Evolutionary conservation across 2,888 invertebrate genomes (phyloP).

Genomic region (Panzeria rudis): DNA sequence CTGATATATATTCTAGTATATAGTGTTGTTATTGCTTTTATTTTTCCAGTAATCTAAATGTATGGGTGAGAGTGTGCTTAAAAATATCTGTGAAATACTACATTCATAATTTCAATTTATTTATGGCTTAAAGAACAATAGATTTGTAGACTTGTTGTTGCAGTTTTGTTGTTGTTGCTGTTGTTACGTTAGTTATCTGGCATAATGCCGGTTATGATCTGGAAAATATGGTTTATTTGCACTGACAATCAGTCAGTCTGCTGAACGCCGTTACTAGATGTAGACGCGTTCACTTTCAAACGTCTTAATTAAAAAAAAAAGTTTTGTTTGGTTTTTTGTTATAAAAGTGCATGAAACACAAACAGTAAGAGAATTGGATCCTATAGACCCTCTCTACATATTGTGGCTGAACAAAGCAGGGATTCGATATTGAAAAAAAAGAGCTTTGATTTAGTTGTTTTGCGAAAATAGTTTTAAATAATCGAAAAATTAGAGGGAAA

Average conservation of each 20-base stretch:
- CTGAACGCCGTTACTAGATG: slow-evolving; percentile 77
- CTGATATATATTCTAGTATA: slow-evolving; percentile 18
- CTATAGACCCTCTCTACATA: slow-evolving; percentile 12
- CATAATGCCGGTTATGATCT: slow-evolving; percentile 52
- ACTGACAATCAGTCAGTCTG: slow-evolving; percentile 76
- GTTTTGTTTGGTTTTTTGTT: not conserved
- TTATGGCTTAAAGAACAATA: slow-evolving; percentile 48
- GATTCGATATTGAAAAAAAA: not conserved
- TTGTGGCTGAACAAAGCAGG: not conserved
- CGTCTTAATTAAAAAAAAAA: slow-evolving; percentile 20
- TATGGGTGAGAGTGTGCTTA: not conserved
- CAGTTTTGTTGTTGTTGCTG: not conserved
- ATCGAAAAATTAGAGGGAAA: not conserved
- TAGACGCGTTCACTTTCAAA: slow-evolving; percentile 74
- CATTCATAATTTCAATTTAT: slow-evolving; percentile 24
- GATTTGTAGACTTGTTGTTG: slow-evolving; percentile 22
- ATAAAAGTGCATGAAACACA: slow-evolving; percentile 36
- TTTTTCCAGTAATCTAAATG: not conserved
- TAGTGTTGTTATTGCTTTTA: not conserved
- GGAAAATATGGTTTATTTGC: slow-evolving; percentile 51
- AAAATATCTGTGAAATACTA: slow-evolving; percentile 4
- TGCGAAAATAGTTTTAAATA: not conserved
- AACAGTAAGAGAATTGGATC: slow-evolving; percentile 23
- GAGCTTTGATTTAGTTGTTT: slow-evolving; percentile 2
- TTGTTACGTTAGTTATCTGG: slow-evolving; percentile 25